phyloP scores from a whole-genome alignment of 2,797 vertebrate species.

The Picus viridis region DNA sequence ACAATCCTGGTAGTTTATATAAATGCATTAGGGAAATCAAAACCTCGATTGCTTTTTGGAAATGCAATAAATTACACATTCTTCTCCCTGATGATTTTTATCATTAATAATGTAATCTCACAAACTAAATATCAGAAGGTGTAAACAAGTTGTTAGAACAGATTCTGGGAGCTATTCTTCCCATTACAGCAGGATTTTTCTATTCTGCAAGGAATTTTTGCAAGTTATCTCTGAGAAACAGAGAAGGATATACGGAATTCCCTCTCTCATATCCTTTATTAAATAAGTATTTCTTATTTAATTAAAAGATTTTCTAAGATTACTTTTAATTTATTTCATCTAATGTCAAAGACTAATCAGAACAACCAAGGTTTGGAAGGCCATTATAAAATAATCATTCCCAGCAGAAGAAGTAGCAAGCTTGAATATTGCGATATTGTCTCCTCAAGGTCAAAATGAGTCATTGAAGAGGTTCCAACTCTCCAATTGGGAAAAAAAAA shows the following conservation, averaged over 20 bases:
- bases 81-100: slow-evolving; percentile 48
- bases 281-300: slow-evolving; percentile 66
- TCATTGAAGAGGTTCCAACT: neutral
- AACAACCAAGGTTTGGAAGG: slow-evolving; percentile 35
- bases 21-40: slow-evolving; percentile 6
- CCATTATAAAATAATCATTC: slow-evolving; percentile 43
- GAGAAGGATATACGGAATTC: slow-evolving; percentile 51
- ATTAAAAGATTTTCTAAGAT: slow-evolving; percentile 61
- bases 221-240: slow-evolving; percentile 43
- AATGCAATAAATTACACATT: slow-evolving; percentile 22
- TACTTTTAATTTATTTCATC: slow-evolving; percentile 35
- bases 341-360: slow-evolving; percentile 56
- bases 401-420: slow-evolving; percentile 29
- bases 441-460: slow-evolving; percentile 21
- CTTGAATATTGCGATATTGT: slow-evolving; percentile 10
- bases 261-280: slow-evolving; percentile 45
- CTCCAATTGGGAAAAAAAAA: neutral
- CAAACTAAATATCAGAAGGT: slow-evolving; percentile 43
- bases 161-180: slow-evolving; percentile 41
- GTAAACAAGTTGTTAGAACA: slow-evolving; percentile 51
- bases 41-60: slow-evolving; percentile 1
- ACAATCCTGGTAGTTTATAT: neutral
- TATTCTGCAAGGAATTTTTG: slow-evolving; percentile 61
- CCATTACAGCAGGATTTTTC: neutral
- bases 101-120: slow-evolving; percentile 24